Conservation (phyloP, 2,113 vertebrate genomes). For the Chascanopsetta lugubris region DNA sequence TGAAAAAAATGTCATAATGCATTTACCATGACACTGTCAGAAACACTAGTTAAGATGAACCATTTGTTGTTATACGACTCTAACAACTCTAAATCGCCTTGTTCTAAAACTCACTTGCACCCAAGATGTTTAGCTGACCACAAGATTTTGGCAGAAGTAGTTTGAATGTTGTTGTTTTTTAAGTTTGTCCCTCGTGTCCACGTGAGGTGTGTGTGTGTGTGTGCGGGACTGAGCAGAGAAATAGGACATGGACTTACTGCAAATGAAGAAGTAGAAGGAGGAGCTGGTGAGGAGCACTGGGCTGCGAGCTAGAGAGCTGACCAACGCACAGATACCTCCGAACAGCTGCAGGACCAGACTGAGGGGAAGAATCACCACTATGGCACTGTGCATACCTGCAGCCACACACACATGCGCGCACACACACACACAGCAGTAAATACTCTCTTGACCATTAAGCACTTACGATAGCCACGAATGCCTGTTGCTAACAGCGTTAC, state of each 20-base stretch:
- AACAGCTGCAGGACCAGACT: constrained; percentile 81
- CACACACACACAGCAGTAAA: neutral
- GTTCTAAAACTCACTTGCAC: no score
- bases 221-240: neutral
- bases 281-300: constrained; percentile 72
- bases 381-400: constrained; percentile 76
- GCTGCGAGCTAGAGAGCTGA: constrained; percentile 79
- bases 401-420: neutral
- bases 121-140: no score
- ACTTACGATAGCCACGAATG: no score
- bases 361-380: constrained; percentile 80
- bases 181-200: neutral
- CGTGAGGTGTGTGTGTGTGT: neutral
- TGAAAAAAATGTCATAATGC: no score
- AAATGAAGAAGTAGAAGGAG: constrained; percentile 78
- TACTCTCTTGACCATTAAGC: neutral
- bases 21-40: no score
- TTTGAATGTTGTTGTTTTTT: no score
- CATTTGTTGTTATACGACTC: no score
- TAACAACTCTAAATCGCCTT: no score
- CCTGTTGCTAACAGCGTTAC: no score
- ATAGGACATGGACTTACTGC: constrained; percentile 73
- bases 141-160: no score
- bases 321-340: constrained; percentile 80
- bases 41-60: no score